phyloP scores from a whole-genome alignment of 1,140 invertebrate species.

The Solen grandis region DNA sequence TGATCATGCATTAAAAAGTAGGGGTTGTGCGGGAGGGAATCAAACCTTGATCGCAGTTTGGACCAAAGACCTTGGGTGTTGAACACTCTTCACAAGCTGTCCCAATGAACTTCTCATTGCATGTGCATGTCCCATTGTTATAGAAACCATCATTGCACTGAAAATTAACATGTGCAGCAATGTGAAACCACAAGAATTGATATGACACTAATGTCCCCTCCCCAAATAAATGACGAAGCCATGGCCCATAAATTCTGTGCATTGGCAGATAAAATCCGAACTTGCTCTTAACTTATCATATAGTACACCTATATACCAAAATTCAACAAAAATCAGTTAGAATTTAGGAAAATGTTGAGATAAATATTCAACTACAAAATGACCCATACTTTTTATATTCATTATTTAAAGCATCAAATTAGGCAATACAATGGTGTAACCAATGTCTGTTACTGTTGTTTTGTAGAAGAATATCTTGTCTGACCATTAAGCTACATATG shows the following conservation, averaged over 20 bases:
- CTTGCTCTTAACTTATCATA: not conserved
- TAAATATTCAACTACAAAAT: too few relatives aligned
- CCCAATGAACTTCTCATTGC: conserved; percentile 42
- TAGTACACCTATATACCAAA: not conserved
- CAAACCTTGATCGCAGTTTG: conserved; percentile 49
- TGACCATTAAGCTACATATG: too few relatives aligned
- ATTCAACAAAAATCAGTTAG: not conserved
- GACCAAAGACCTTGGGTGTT: conserved; percentile 24
- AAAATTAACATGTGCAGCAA: not conserved
- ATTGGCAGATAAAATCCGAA: not conserved
- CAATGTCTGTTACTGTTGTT: too few relatives aligned
- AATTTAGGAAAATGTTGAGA: too few relatives aligned
- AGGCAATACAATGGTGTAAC: too few relatives aligned
- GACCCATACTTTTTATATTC: too few relatives aligned
- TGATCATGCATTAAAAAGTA: too few relatives aligned
- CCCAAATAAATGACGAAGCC: not conserved
- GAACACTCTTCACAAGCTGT: conserved; percentile 41
- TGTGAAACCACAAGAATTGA: not conserved
- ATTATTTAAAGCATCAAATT: too few relatives aligned
- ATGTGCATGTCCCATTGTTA: conserved; percentile 39
- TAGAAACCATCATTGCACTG: conserved; percentile 50
- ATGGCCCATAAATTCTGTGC: not conserved
- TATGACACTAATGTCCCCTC: not conserved
- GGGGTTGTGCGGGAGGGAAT: not conserved
- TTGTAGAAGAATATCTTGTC: too few relatives aligned